A percentile compares a stretch with the other conserved stretches of the same genome.
Evolutionary conservation across 37 sponge, comb jelly and placozoan species (phyloP).

Genomic region (Mnemiopsis leidyi): DNA sequence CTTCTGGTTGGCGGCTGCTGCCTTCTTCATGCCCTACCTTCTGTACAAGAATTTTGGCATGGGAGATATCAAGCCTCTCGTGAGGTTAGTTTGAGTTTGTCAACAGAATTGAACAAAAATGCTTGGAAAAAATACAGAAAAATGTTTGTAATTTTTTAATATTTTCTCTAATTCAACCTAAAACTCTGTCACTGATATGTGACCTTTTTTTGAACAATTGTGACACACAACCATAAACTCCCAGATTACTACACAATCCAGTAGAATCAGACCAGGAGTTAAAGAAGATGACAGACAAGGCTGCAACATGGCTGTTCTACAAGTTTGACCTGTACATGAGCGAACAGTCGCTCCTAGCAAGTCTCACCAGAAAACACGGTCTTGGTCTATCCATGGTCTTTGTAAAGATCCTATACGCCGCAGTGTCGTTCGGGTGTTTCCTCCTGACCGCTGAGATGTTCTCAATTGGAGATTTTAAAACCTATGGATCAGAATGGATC

Average conservation of each 20-base stretch:
- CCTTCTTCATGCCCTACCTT: slow-evolving; percentile 41
- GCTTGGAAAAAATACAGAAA: too few species aligned
- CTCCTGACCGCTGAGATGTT: slow-evolving; percentile 23
- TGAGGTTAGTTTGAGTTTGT: background rate
- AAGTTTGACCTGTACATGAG: slow-evolving; percentile 25
- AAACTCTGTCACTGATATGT: too few species aligned
- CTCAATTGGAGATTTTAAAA: slow-evolving; percentile 9
- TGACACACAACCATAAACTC: background rate
- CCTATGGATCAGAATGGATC: background rate
- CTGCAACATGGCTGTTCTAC: slow-evolving; percentile 39
- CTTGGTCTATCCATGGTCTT: slow-evolving; percentile 14
- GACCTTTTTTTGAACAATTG: too few species aligned
- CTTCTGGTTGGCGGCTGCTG: slow-evolving; percentile 28
- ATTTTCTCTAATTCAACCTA: too few species aligned
- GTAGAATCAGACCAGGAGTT: slow-evolving; percentile 23
- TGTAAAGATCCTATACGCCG: slow-evolving; percentile 22
- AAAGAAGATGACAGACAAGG: slow-evolving; percentile 33
- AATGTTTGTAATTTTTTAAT: too few species aligned
- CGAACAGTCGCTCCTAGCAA: slow-evolving; percentile 7
- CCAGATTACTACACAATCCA: slow-evolving; percentile 24
- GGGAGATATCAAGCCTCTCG: slow-evolving; percentile 46
- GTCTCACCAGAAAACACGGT: background rate
- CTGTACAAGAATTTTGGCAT: slow-evolving; percentile 24
- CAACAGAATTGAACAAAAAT: too few species aligned
- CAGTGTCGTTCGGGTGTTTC: slow-evolving; percentile 12